Evolutionary conservation across 92 coral and sea anemone species (phyloP).

Genomic region (Porites rus): DNA sequence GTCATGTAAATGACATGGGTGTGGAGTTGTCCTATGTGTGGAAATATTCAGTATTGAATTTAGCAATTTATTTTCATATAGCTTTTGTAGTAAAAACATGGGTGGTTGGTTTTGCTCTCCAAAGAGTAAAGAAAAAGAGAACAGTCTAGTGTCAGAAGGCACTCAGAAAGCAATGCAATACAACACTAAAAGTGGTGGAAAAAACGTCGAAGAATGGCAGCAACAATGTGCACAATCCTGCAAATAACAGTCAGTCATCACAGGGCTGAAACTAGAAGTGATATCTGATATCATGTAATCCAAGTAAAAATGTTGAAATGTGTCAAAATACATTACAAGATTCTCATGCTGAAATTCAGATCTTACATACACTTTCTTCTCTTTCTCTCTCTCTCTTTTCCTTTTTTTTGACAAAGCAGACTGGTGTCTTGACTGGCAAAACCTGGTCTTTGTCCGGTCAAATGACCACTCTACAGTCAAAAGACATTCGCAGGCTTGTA

Average conservation of each 20-base stretch:
- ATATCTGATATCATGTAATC: too few relatives aligned
- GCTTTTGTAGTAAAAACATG: conserved; percentile 19
- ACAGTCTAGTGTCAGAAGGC: conserved; percentile 14
- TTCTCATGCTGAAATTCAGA: too few relatives aligned
- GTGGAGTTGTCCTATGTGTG: conserved; percentile 39
- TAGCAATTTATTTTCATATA: conserved; percentile 6
- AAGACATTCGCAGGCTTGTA: not conserved
- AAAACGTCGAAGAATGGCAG: conserved; percentile 45
- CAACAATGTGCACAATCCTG: conserved; percentile 17
- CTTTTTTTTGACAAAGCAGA: too few relatives aligned
- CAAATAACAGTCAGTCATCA: too few relatives aligned
- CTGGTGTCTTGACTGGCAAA: too few relatives aligned
- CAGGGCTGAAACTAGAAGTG: too few relatives aligned
- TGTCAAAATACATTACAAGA: too few relatives aligned
- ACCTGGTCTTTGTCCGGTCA: too few relatives aligned
- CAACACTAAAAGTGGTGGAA: conserved; percentile 42
- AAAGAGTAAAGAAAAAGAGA: conserved; percentile 36
- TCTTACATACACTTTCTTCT: too few relatives aligned
- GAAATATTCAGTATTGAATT: conserved; percentile 32
- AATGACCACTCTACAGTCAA: too few relatives aligned
- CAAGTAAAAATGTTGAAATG: too few relatives aligned
- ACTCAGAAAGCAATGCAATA: conserved; percentile 31
- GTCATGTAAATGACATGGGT: conserved; percentile 43
- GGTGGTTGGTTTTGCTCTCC: conserved; percentile 45
- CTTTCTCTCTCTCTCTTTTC: too few relatives aligned